Percentiles rank a stretch among this genome's conserved stretches.
Conservation (phyloP, 2,113 vertebrate genomes). For the Xenopus laevis region DNA sequence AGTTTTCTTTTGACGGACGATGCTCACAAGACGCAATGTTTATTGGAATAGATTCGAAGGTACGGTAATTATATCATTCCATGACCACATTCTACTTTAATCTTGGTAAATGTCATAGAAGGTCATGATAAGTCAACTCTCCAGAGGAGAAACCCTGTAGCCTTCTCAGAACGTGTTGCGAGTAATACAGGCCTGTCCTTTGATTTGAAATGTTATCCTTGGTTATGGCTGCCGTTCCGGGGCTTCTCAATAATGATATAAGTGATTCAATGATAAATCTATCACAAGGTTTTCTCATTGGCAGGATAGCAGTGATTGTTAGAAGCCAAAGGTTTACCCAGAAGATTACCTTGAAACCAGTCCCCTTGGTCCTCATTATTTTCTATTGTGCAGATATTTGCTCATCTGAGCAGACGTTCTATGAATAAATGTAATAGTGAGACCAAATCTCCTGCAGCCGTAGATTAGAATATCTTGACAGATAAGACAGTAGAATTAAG, state of each 20-base stretch:
- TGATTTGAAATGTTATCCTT: not conserved
- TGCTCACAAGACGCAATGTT: too few relatives aligned
- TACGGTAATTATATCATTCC: not conserved
- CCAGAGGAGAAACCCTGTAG: not conserved
- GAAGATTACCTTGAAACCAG: constrained; percentile 9
- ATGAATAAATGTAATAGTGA: constrained; percentile 1
- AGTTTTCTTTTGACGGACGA: too few relatives aligned
- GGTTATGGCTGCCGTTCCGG: not conserved
- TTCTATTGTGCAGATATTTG: constrained; percentile 17
- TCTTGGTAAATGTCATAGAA: not conserved
- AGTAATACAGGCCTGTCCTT: not conserved
- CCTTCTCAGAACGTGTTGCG: not conserved
- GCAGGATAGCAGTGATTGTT: not conserved
- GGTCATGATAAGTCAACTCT: constrained; percentile 2
- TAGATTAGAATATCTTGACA: too few relatives aligned
- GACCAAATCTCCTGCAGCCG: not conserved
- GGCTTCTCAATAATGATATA: not conserved
- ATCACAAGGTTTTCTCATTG: not conserved
- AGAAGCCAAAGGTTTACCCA: not conserved
- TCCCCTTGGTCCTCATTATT: constrained; percentile 40
- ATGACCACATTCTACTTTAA: not conserved
- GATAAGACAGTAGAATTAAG: too few relatives aligned
- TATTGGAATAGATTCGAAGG: not conserved
- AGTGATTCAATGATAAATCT: constrained; percentile 2
- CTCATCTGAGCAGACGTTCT: not conserved